Evolutionary conservation across 2,797 vertebrate species (phyloP).

Genomic region (Micromesistius poutassou): DNA sequence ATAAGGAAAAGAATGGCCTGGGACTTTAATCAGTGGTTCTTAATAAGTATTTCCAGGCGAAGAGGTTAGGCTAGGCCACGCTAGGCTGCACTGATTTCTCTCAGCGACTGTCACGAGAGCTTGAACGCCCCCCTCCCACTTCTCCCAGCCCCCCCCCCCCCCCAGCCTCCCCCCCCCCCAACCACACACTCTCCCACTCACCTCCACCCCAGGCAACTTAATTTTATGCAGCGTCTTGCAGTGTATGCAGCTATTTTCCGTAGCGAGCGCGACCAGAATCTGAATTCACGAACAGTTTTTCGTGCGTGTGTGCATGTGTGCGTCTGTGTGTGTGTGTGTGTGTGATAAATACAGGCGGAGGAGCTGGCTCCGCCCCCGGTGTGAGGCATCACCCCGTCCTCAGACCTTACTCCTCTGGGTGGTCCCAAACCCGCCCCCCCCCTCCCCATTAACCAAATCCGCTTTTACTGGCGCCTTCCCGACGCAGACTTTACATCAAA

Average conservation of each 20-base stretch:
- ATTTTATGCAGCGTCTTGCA: slow-evolving; percentile 76
- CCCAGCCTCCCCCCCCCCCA: background rate
- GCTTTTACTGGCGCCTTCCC: background rate
- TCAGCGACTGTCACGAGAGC: background rate
- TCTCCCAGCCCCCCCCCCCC: background rate
- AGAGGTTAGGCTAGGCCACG: background rate
- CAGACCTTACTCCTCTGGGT: background rate
- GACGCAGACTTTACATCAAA: too few species aligned
- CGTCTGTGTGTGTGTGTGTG: slow-evolving; percentile 21
- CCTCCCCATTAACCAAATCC: background rate
- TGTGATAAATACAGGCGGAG: slow-evolving; percentile 58
- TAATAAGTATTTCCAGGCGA: background rate
- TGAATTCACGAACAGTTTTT: slow-evolving; percentile 45
- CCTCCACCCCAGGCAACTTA: slow-evolving; percentile 53
- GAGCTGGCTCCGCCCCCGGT: slow-evolving; percentile 44
- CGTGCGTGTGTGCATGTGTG: slow-evolving; percentile 7
- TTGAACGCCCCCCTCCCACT: background rate
- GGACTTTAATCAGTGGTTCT: too few species aligned
- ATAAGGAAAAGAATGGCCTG: too few species aligned
- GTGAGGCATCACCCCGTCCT: slow-evolving; percentile 28
- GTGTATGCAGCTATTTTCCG: slow-evolving; percentile 55
- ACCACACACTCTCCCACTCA: slow-evolving; percentile 7
- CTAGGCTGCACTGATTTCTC: background rate
- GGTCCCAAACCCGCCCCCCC: too few species aligned
- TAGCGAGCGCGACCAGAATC: slow-evolving; percentile 56